Base-by-base conservation (phyloP, 2,888 invertebrate genomes). In the Asteroscopus sphinx region DNA sequence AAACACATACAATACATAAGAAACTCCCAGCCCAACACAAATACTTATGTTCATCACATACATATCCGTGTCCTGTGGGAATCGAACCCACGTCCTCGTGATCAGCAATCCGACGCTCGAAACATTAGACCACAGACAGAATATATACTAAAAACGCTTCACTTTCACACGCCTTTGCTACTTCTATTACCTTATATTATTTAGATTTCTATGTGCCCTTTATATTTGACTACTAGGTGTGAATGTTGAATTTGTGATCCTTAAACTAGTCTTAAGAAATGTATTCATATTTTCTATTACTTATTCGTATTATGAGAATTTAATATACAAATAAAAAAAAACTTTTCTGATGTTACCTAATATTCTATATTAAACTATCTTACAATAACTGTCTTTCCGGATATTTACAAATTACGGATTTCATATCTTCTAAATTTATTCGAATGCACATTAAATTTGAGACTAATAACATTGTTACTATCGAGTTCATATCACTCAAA, bases 241-340 rank as follows among this genome's bases (percentile, higher is more conserved):
- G 89, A 84, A 82, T 88, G 87, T 92, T 87, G 73, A 87, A 85
- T 91, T 90, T 92, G 90, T 93, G 91, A 93, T 91, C 86, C 80
- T 86, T 83, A 86, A 83, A 85, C 70, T 92, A 92, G 82, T 81
- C 73, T 40, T 92, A 93, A 92, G 90, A 90, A 92, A 91, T 89
- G 83, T 91, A 93, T 89, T 89, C 84, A 92, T 92, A 93, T 93
- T 93, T 93, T 93, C 90, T 91, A 92, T 89, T 89, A n/a, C n/a
- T n/a, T n/a, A 90, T 85, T 84, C 83, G 73, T 87, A 87, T 89
- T 88, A 80, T 63, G 81, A 87, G 82, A 90, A 87, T 88, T 88
- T 85, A 88, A 82, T 88, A 89, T 89, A 88, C 84, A 88, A 82
- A 59, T 58, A 61, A 69, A n/a, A 62, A 63, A 76, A 84, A 79